Base-by-base conservation (phyloP, 64 coral and sea anemone species). In the Montipora capricornis region DNA sequence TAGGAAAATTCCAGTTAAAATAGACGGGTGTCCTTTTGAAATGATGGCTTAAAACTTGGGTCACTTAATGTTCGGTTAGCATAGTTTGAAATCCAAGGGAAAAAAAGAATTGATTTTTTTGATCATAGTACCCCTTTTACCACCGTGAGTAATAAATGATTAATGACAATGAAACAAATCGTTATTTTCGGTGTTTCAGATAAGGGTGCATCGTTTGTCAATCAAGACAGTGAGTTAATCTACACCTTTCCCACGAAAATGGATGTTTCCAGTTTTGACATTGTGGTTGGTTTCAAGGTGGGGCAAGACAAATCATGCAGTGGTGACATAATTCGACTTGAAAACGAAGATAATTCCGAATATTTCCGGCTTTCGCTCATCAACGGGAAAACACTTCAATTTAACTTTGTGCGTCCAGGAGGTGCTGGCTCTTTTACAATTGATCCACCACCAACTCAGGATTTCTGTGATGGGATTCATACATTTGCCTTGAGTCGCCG, bases 261-360 rank as follows among this genome's bases (percentile, higher is more conserved):
- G 5, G 49, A 68, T 19, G 76, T 89, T 44, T 59, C 67, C 4
- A 93, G 89, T 8, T 77, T 93, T 16, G 95, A 97, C 20, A 76
- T 97, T 80, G 95, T 93, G 68, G 52, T 97, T 74, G 95, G 92
- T 12, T 97, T 97, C 74, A 59, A 89, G 29, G 91, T 86, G 1
- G 47, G 46, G 17, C 37, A 80, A 11, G 14, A 2, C 5, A 8
- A 71, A 3, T 12, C 46, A 17, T 97, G 95, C 52, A 80, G 80
- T 51, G 95, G 95, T 47, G 87, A 61, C 49, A 67, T 97, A 11
- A 55, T 97, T 17, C 50, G 85, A 62, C 94, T 97, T 12, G 76
- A 53, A 7, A 94, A 89, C 77, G 13, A 20, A 8, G 89, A 83
- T 64, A 50, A 14, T 12, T 8, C 20, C 9, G 50, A 83, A 3